These are phyloP conservation scores for Sebastes taczanowskii DNA, from an alignment of 2,797 vertebrate species.

Conservation along the genomic window DNA sequence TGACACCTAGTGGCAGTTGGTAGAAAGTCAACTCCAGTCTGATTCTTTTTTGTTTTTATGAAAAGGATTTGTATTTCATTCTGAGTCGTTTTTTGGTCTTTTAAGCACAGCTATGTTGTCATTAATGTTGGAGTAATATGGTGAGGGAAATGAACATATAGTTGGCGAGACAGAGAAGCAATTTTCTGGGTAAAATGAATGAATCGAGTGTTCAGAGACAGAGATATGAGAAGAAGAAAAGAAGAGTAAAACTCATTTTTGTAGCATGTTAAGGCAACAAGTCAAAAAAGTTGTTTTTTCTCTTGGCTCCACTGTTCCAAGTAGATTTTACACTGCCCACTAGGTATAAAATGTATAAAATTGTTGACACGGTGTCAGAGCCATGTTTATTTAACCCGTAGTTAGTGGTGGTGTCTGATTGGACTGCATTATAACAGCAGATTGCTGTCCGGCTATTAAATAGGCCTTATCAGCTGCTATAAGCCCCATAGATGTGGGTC, in stretches of 20 bases:
- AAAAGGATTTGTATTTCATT: background rate
- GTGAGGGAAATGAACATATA: background rate
- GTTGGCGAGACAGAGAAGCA: background rate
- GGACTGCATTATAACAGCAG: background rate
- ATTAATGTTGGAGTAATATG: background rate
- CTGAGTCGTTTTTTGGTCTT: background rate
- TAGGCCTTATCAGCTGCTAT: too few species aligned
- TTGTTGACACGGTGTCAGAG: background rate
- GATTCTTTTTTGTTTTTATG: background rate
- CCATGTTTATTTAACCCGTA: background rate
- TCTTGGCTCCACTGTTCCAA: background rate
- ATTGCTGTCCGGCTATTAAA: too few species aligned
- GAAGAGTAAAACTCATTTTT: background rate
- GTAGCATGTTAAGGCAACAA: background rate
- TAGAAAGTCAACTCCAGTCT: background rate
- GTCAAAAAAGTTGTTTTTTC: background rate
- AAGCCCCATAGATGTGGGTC: too few species aligned
- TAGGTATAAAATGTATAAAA: too few species aligned
- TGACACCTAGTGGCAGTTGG: conserved; percentile 61
- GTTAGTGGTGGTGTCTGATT: background rate
- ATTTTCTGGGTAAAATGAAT: background rate
- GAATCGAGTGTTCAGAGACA: background rate
- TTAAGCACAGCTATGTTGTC: background rate
- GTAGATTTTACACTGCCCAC: too few species aligned
- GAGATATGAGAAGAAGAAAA: background rate